A percentile compares a stretch with the other conserved stretches of the same genome.
phyloP scores from a whole-genome alignment of 1,140 invertebrate species.

The Papilio helenus region DNA sequence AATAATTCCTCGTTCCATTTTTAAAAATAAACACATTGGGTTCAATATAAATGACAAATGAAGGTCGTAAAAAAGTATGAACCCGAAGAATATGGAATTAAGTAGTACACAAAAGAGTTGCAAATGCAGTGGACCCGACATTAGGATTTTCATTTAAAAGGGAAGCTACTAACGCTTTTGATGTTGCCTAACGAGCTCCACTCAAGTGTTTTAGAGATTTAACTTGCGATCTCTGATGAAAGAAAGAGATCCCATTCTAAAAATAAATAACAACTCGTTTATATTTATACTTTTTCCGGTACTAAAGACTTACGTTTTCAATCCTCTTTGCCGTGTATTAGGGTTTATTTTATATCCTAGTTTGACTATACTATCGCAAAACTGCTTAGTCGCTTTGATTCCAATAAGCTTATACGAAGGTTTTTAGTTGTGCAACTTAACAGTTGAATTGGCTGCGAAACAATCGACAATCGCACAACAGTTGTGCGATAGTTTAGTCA shows the following conservation, averaged over 20 bases:
- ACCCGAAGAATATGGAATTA: constrained; percentile 29
- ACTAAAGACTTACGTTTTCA: not conserved
- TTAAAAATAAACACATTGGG: not conserved
- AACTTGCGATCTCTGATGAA: constrained; percentile 33
- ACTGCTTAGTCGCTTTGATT: too few relatives aligned
- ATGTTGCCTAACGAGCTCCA: constrained; percentile 38
- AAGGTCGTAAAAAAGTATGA: not conserved
- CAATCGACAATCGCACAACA: too few relatives aligned
- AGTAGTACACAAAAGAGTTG: constrained; percentile 31
- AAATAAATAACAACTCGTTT: constrained; percentile 25
- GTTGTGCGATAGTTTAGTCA: too few relatives aligned
- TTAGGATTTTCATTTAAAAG: constrained; percentile 36
- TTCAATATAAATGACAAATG: constrained; percentile 7
- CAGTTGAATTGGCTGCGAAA: too few relatives aligned
- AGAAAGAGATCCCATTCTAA: constrained; percentile 20
- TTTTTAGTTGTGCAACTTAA: too few relatives aligned
- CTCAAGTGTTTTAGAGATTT: constrained; percentile 31
- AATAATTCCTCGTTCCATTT: not conserved
- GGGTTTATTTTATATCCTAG: too few relatives aligned
- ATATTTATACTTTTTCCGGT: not conserved
- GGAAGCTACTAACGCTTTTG: constrained; percentile 34
- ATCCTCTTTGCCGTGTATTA: not conserved
- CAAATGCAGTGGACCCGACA: constrained; percentile 20
- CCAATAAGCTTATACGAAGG: too few relatives aligned
- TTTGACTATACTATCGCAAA: too few relatives aligned